Evolutionary conservation across 2,797 vertebrate species (phyloP).

Genomic region (Syncerus caffer): DNA sequence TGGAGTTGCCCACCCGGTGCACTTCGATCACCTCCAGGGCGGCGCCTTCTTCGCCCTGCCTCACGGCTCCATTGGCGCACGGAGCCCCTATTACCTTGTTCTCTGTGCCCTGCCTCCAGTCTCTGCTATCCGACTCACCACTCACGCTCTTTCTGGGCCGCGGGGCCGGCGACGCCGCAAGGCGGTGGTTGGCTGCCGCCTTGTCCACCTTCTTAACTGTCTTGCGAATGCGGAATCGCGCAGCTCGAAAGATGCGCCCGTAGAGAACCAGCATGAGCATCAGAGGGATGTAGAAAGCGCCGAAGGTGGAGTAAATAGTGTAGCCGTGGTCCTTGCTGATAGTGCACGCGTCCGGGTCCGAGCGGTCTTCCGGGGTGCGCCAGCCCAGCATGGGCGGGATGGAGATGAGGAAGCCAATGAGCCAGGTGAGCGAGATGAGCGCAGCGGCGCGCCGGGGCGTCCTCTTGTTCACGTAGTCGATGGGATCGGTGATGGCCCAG

Average conservation of each 20-base stretch:
- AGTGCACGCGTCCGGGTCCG: slow-evolving; percentile 92
- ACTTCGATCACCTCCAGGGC: slow-evolving; percentile 93
- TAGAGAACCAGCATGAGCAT: slow-evolving; percentile 97
- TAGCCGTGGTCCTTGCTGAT: slow-evolving; percentile 98
- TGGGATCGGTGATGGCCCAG: slow-evolving; percentile 98
- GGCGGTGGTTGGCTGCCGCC: slow-evolving; percentile 81
- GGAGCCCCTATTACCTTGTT: slow-evolving; percentile 75
- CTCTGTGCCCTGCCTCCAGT: slow-evolving; percentile 85
- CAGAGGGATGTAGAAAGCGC: slow-evolving; percentile 97
- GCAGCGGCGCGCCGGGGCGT: slow-evolving; percentile 93
- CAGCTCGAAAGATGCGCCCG: slow-evolving; percentile 94
- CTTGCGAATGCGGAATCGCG: slow-evolving; percentile 96
- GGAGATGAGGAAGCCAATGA: slow-evolving; percentile 96
- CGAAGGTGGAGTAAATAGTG: slow-evolving; percentile 98
- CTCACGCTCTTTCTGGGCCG: slow-evolving; percentile 85
- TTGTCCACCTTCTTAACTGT: slow-evolving; percentile 92
- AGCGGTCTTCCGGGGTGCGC: slow-evolving; percentile 95
- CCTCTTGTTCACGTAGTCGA: slow-evolving; percentile 97
- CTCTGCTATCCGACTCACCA: slow-evolving; percentile 81
- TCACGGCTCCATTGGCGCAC: slow-evolving; percentile 92
- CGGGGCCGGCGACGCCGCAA: slow-evolving; percentile 84
- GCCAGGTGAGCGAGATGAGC: slow-evolving; percentile 96
- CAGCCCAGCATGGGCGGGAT: slow-evolving; percentile 98
- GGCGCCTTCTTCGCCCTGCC: slow-evolving; percentile 87
- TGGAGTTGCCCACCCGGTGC: slow-evolving; percentile 85